These are phyloP conservation scores for Sphinx pinastri DNA, from an alignment of 2,888 invertebrate species.

Conservation along the genomic window DNA sequence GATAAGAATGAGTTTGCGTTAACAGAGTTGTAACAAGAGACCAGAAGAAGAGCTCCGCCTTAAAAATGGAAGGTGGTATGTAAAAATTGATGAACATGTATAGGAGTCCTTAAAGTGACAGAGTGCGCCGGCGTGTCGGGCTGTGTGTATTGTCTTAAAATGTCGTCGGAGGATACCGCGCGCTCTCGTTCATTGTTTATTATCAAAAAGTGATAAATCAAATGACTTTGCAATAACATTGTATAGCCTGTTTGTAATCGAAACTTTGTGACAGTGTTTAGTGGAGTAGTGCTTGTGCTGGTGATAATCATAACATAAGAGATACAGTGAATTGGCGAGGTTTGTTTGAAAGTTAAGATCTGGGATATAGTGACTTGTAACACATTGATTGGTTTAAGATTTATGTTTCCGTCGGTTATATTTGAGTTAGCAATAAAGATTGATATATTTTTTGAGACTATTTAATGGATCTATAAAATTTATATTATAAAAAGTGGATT, in stretches of 20 bases:
- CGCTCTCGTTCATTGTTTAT: slow-evolving; percentile 74
- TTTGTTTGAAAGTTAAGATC: background rate
- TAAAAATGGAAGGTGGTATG: slow-evolving; percentile 85
- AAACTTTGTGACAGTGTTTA: slow-evolving; percentile 38
- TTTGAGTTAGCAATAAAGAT: background rate
- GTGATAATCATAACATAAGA: slow-evolving; percentile 40
- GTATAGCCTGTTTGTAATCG: slow-evolving; percentile 46
- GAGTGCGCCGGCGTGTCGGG: slow-evolving; percentile 82
- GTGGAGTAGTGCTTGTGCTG: slow-evolving; percentile 38
- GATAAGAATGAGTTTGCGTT: slow-evolving; percentile 41
- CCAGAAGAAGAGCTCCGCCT: slow-evolving; percentile 81
- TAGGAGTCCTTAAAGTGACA: slow-evolving; percentile 84
- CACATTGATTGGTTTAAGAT: background rate
- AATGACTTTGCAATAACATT: slow-evolving; percentile 77
- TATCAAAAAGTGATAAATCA: slow-evolving; percentile 82
- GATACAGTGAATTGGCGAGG: slow-evolving; percentile 28
- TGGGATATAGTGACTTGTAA: background rate
- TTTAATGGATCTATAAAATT: background rate
- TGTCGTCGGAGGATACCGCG: slow-evolving; percentile 75
- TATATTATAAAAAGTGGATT: background rate
- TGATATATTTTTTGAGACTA: no score
- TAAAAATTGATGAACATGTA: slow-evolving; percentile 85
- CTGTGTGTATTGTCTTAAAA: slow-evolving; percentile 83
- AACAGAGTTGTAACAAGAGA: slow-evolving; percentile 48
- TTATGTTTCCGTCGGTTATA: background rate